A percentile compares a stretch with the other conserved stretches of the same genome.
These are phyloP conservation scores for Lepidochrysops patricia DNA, from an alignment of 2,888 invertebrate species.

Conservation along the genomic window DNA sequence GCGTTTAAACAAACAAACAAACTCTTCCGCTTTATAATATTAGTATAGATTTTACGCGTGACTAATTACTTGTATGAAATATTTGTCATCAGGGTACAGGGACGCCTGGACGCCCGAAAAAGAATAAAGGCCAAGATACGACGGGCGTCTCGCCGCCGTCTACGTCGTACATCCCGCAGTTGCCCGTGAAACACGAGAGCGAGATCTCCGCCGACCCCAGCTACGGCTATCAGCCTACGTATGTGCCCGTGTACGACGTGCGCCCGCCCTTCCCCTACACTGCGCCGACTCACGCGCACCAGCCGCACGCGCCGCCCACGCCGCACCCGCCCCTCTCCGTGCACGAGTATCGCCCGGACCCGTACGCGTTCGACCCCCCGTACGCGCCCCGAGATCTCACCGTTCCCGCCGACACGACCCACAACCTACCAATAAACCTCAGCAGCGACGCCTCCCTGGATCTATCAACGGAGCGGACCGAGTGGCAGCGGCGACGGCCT, in stretches of 20 bases:
- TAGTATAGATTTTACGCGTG: too few species aligned
- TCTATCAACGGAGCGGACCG: constrained; percentile 54
- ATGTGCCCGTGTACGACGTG: constrained; percentile 35
- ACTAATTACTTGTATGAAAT: too few species aligned
- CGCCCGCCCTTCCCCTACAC: constrained; percentile 30
- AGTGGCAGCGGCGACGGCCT: constrained; percentile 56
- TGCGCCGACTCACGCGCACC: constrained; percentile 32
- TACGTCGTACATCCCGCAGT: constrained; percentile 46
- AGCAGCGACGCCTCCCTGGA: constrained; percentile 66
- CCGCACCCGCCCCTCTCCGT: constrained; percentile 33
- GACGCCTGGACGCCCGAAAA: constrained; percentile 61
- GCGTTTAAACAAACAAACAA: too few species aligned
- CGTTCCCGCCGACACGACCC: constrained; percentile 42
- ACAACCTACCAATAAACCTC: constrained; percentile 66
- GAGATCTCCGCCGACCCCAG: constrained; percentile 35
- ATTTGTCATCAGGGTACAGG: constrained; percentile 43
- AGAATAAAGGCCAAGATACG: constrained; percentile 52
- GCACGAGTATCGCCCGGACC: constrained; percentile 54
- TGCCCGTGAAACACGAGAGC: constrained; percentile 50
- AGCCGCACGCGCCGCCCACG: constrained; percentile 33
- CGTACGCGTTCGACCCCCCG: constrained; percentile 45
- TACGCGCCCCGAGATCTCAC: constrained; percentile 49
- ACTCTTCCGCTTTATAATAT: too few species aligned
- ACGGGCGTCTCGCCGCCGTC: constrained; percentile 53
- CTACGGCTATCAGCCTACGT: constrained; percentile 45